Evolutionary conservation across 1,140 invertebrate genomes (phyloP), one percentile per base, ranked within the genome.

Genomic region (Tetramorium simillimum): DNA sequence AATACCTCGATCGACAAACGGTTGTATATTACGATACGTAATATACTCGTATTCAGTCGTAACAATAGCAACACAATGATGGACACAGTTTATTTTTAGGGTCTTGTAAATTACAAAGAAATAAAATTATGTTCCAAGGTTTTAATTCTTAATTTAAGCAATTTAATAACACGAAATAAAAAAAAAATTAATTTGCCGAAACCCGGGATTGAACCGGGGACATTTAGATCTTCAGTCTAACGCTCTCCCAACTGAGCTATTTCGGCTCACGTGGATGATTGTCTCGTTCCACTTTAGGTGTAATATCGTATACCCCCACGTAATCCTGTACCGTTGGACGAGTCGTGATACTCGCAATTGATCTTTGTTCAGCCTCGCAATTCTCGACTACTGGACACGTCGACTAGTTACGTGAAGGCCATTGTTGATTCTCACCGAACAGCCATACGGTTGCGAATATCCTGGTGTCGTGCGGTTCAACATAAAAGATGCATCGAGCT

Each of bases 191-290:
- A 56, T 40, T 28, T 91, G 89, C 87, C 91, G 88, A 89, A 90
- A 92, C 88, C 95, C 92, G 95, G 95, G 95, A 95, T 96, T 94
- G 95, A 96, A 96, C 95, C 94, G 94, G 95, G 95, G 95, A 95
- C 95, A 94, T 96, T 96, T 96, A 96, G 95, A 96, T 96, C 95
- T 95, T 96, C 95, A 96, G 95, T 95, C 95, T 96, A 96, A 96
- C 95, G 95, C 95, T 96, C 95, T 96, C 95, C 95, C 95, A 96
- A 96, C 95, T 96, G 95, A 96, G 96, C 96, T 96, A 96, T 96
- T 96, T 96, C 96, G 95, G 95, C 95, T 40, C 3, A 10, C 0
- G 6, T 0, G 2, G 0, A 9, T 28, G 10, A 69, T 2, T 5
- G 14, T 49, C 0, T 9, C 14, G 40, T 69, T 69, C 40, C 40